Percentiles rank a stretch among this genome's conserved stretches.
Conservation (phyloP, 2,113 vertebrate genomes). For the Saccopteryx bilineata region DNA sequence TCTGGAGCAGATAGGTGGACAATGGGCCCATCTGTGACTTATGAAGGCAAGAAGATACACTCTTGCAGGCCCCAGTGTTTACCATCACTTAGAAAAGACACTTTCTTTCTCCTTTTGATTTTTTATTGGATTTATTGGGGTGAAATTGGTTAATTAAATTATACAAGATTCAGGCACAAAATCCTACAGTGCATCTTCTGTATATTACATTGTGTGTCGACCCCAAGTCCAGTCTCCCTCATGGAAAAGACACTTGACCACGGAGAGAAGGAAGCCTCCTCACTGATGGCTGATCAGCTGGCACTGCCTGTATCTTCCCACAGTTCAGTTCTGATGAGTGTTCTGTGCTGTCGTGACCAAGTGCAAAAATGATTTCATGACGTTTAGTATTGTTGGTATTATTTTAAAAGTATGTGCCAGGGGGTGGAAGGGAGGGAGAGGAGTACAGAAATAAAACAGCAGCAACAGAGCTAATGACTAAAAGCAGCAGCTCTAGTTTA, state of each 20-base stretch:
- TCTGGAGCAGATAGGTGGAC: conserved; percentile 61
- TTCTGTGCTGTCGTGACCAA: conserved; percentile 58
- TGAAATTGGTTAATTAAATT: no score
- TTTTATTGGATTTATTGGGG: no score
- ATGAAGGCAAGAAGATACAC: not conserved
- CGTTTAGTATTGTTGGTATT: not conserved
- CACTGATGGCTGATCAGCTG: not conserved
- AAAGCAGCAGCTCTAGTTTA: not conserved
- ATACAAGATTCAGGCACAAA: no score
- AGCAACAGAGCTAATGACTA: not conserved
- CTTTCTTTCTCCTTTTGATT: not conserved
- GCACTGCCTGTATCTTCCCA: not conserved
- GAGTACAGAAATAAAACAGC: not conserved
- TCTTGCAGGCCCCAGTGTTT: not conserved
- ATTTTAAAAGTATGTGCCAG: conserved; percentile 51
- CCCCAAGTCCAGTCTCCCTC: no score
- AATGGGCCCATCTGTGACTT: conserved; percentile 10
- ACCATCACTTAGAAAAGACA: not conserved
- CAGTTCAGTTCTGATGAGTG: conserved; percentile 42
- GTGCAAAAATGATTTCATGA: conserved; percentile 50
- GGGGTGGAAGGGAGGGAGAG: not conserved
- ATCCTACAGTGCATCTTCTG: no score
- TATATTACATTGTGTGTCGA: no score
- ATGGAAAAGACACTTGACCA: not conserved
- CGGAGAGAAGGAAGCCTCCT: not conserved